A percentile compares a stretch with the other conserved stretches of the same genome.
These are phyloP conservation scores for Prionailurus bengalensis DNA, from an alignment of 2,113 vertebrate genomes.

Conservation along the genomic window DNA sequence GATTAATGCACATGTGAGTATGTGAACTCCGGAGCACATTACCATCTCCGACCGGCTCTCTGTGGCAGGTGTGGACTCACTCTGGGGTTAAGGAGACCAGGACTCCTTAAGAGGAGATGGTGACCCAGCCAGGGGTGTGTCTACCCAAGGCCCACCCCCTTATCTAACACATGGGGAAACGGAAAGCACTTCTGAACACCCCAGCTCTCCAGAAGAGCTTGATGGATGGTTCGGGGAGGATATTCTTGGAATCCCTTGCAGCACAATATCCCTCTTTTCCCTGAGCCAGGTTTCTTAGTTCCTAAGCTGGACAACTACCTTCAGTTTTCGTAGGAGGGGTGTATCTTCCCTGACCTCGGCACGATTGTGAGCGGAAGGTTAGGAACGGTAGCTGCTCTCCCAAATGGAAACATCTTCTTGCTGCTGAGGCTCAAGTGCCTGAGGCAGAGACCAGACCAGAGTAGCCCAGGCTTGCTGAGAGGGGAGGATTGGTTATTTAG, in stretches of 20 bases:
- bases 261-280: background rate
- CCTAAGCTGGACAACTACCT: background rate
- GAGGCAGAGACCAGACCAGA: background rate
- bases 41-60: background rate
- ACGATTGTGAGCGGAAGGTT: background rate
- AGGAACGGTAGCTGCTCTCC: background rate
- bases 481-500: background rate
- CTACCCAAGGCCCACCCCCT: background rate
- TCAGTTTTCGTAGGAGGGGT: background rate
- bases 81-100: background rate
- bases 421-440: background rate
- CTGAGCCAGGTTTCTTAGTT: background rate
- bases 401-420: background rate
- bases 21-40: background rate
- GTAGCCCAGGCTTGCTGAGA: background rate
- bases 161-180: background rate
- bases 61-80: background rate
- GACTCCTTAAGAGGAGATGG: background rate
- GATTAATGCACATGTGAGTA: slow-evolving; percentile 76
- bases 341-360: background rate
- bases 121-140: background rate
- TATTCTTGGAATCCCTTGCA: background rate
- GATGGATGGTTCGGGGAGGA: background rate
- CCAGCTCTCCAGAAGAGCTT: background rate
- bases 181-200: background rate